These are phyloP conservation scores for Falcunculus frontatus DNA, from an alignment of 2,113 vertebrate species.

Conservation along the genomic window DNA sequence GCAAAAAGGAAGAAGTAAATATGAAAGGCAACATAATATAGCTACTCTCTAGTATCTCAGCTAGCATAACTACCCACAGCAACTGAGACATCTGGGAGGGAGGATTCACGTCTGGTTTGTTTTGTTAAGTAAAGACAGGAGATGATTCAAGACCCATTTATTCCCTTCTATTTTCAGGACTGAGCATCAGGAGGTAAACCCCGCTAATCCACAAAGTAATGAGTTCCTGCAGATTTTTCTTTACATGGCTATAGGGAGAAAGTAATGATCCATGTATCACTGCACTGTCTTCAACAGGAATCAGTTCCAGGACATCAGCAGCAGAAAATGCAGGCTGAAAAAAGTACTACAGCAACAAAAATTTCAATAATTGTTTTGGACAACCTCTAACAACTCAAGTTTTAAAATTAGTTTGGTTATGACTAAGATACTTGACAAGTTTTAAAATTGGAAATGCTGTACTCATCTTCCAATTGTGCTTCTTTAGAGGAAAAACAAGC, in stretches of 20 bases:
- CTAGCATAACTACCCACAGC: not conserved
- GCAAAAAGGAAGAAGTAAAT: not conserved
- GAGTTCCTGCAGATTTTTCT: not conserved
- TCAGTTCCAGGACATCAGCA: not conserved
- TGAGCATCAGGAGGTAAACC: not conserved
- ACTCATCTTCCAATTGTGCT: not conserved
- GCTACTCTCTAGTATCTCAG: not conserved
- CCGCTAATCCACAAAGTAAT: not conserved
- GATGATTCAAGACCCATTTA: not conserved
- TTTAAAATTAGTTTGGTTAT: not conserved
- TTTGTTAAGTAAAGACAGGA: not conserved
- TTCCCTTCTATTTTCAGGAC: not conserved
- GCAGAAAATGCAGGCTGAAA: not conserved
- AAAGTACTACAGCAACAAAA: not conserved
- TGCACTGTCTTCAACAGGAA: not conserved
- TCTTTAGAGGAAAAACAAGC: not conserved
- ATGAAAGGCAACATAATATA: not conserved
- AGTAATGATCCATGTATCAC: not conserved
- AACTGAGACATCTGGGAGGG: not conserved
- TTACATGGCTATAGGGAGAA: slow-evolving; percentile 5
- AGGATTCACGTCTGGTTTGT: not conserved
- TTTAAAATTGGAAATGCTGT: not conserved
- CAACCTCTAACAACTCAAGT: not conserved
- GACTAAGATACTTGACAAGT: not conserved
- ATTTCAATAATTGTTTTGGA: not conserved